Base-by-base conservation (phyloP, 2,888 invertebrate species). In the Heteromyza rotundicornis region DNA sequence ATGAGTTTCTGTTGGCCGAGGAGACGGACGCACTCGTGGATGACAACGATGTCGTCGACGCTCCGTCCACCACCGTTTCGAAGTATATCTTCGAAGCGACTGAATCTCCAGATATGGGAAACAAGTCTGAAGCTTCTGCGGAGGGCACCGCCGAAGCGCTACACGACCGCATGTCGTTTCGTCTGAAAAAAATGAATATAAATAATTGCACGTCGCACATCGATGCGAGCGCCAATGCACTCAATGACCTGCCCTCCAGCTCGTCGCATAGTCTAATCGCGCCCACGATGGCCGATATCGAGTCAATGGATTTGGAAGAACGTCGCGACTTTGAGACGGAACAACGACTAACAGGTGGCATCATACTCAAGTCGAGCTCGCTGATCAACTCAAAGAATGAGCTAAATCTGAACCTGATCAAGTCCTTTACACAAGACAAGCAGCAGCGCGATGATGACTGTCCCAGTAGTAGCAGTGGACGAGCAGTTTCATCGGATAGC, bases 291-390 rank as follows among this genome's bases (percentile, higher is more conserved):
- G 77, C 79, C 32, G 80, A 83, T 62, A 82, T 83, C 58, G 79
- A 82, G 72, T 81, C 81, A 12, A 82, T 84, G 79, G 83, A 82
- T 72, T 76, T 80, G 62, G 79, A 83, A 57, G 83, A 83, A 68
- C 76, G 83, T n/a, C 73, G 76, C 8, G 83, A 83, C 64, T 83
- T 80, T 65, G 84, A 83, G 60, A 77, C 73, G 23, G 84, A 83
- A 55, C 81, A 84, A 66, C 76, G 77, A 50, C 69, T 84, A 19
- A 82, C 82, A 10, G 83, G 82, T 17, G 82, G 80, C 56, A 78
- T 80, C 36, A 73, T 84, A 47, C 67, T 83, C 36, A 79, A 80
- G 68, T 75, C 73, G 64, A 80, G 74, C 67, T 78, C 82, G 24
- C 66, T 83, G 63, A 65, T 76, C 32, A 80, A 73, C 65, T n/a